These are phyloP conservation scores for Xiphorhynchus elegans DNA, from an alignment of 2,113 vertebrate species.

Conservation along the genomic window DNA sequence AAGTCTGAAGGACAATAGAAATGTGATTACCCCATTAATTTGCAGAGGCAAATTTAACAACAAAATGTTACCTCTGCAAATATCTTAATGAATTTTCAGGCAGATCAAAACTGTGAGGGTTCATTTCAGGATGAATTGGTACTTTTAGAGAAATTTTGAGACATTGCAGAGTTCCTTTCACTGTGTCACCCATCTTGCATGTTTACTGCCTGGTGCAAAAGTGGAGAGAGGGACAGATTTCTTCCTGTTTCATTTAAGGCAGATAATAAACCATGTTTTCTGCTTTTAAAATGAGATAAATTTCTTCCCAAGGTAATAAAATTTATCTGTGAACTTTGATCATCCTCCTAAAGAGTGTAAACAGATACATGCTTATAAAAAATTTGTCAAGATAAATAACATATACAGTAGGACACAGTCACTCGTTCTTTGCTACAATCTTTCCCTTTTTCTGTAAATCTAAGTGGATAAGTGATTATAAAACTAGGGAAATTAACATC, in stretches of 20 bases:
- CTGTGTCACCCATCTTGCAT: not conserved
- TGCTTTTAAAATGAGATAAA: not conserved
- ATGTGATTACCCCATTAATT: not conserved
- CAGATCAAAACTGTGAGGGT: not conserved
- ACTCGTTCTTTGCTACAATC: not conserved
- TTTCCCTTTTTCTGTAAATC: not conserved
- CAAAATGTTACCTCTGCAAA: not conserved
- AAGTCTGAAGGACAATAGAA: not conserved
- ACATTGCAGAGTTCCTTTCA: not conserved
- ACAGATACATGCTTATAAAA: constrained; percentile 12
- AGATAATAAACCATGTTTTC: not conserved
- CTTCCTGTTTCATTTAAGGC: not conserved
- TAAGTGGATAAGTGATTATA: not conserved
- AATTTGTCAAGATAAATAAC: not conserved
- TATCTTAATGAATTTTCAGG: not conserved
- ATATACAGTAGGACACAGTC: not conserved
- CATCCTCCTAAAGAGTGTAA: not conserved
- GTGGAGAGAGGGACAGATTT: not conserved
- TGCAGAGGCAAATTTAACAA: not conserved
- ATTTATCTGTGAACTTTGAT: constrained; percentile 22
- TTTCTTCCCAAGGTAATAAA: constrained; percentile 44
- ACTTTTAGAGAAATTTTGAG: not conserved
- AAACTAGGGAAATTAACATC: not conserved
- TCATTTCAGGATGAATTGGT: not conserved
- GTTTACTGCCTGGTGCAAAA: not conserved